Percentiles rank a stretch among this genome's conserved stretches.
Evolutionary conservation across 2,113 vertebrate species (phyloP).

Genomic region (Pomatorhinus ruficollis): DNA sequence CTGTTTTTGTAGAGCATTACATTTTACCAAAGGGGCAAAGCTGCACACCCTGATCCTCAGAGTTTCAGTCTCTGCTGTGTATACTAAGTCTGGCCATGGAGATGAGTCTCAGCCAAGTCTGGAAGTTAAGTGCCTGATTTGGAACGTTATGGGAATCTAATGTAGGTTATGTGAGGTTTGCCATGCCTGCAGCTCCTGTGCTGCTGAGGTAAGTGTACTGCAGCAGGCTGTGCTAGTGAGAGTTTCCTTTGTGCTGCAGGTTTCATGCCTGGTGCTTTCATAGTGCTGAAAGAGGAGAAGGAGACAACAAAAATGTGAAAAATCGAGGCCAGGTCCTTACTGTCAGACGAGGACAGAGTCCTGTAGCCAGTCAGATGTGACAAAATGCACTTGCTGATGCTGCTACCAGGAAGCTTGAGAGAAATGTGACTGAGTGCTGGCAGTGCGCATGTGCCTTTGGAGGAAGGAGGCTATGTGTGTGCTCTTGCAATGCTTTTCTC

Average conservation of each 20-base stretch:
- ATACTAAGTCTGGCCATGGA: neutral
- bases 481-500: slow-evolving; percentile 44
- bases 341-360: slow-evolving; percentile 19
- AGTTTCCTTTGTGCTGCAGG: slow-evolving; percentile 43
- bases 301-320: slow-evolving; percentile 21
- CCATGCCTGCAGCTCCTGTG: neutral
- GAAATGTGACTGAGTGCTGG: slow-evolving; percentile 1
- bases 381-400: neutral
- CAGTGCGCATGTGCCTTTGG: slow-evolving; percentile 36
- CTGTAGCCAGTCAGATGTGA: slow-evolving; percentile 38
- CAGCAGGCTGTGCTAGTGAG: slow-evolving; percentile 18
- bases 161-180: slow-evolving; percentile 48
- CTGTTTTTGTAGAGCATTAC: slow-evolving; percentile 19
- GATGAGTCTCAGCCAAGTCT: slow-evolving; percentile 20
- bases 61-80: slow-evolving; percentile 8
- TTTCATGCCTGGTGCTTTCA: slow-evolving; percentile 38
- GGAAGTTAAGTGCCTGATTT: slow-evolving; percentile 4
- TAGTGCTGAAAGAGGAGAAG: neutral
- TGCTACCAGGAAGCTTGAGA: slow-evolving; percentile 42
- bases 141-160: neutral
- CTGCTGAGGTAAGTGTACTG: slow-evolving; percentile 14
- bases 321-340: slow-evolving; percentile 6
- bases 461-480: slow-evolving; percentile 42
- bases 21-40: slow-evolving; percentile 18
- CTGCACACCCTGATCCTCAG: neutral